Conservation (phyloP, 1,140 invertebrate genomes). For the Caerostris extrusa region DNA sequence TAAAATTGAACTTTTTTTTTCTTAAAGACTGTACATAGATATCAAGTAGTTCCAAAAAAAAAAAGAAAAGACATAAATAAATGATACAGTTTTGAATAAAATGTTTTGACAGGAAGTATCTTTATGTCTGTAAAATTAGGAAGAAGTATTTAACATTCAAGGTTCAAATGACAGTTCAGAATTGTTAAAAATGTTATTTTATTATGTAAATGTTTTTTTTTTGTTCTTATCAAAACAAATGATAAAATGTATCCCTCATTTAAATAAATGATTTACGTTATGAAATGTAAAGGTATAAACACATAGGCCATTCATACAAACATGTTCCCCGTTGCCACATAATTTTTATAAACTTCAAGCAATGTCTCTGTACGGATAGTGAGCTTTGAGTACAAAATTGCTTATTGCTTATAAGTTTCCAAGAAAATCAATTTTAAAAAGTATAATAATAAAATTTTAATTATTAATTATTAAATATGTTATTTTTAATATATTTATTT, state of each 20-base stretch:
- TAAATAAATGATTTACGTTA: not conserved
- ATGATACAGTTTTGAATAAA: too few relatives aligned
- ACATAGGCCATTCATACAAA: slow-evolving; percentile 15
- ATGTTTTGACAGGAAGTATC: too few relatives aligned
- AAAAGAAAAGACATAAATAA: not conserved
- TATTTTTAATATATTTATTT: too few relatives aligned
- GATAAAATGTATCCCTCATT: not conserved
- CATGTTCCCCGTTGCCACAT: slow-evolving; percentile 19
- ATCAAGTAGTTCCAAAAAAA: not conserved
- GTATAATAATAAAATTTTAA: not conserved
- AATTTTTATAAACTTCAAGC: slow-evolving; percentile 46
- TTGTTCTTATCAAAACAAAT: not conserved
- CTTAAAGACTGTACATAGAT: slow-evolving; percentile 31
- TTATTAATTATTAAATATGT: too few relatives aligned
- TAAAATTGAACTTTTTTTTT: not conserved
- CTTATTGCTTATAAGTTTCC: not conserved
- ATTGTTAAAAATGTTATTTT: too few relatives aligned
- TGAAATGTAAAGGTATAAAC: not conserved
- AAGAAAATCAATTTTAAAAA: not conserved
- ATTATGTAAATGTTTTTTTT: not conserved
- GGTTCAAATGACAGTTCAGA: not conserved
- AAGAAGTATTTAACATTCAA: not conserved
- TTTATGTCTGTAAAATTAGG: not conserved
- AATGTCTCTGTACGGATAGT: slow-evolving; percentile 7
- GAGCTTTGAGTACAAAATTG: slow-evolving; percentile 24